A percentile compares a stretch with the other conserved stretches of the same genome.
These are phyloP conservation scores for Sylvietta virens DNA, from an alignment of 2,113 vertebrate genomes.

Conservation along the genomic window DNA sequence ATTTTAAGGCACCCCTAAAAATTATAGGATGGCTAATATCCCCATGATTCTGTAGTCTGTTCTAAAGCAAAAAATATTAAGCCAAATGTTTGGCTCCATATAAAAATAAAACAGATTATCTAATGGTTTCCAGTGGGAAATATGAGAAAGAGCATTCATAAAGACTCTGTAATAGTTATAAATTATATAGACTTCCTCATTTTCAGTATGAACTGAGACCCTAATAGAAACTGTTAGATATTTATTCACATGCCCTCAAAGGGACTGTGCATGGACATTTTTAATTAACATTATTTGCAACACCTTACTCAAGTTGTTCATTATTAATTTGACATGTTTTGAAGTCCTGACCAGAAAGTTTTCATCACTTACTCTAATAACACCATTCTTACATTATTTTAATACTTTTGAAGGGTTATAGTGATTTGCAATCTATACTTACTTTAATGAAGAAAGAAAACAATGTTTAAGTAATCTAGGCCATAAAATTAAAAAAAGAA, in stretches of 20 bases:
- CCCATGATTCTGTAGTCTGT: constrained; percentile 59
- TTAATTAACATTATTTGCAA: constrained; percentile 59
- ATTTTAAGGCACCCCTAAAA: constrained; percentile 67
- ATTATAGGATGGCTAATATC: constrained; percentile 72
- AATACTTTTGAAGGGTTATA: not conserved
- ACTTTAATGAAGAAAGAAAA: constrained; percentile 51
- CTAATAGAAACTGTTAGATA: constrained; percentile 25
- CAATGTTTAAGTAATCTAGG: not conserved
- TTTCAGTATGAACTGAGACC: constrained; percentile 46
- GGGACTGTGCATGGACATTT: constrained; percentile 8
- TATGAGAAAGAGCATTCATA: constrained; percentile 69
- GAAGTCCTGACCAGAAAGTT: constrained; percentile 23
- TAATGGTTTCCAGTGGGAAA: constrained; percentile 72
- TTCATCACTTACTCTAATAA: constrained; percentile 34
- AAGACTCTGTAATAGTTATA: constrained; percentile 63
- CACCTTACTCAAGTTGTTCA: constrained; percentile 21
- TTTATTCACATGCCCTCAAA: constrained; percentile 35
- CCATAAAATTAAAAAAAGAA: not conserved
- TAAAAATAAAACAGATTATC: constrained; percentile 76
- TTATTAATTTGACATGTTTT: constrained; percentile 24
- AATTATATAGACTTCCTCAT: constrained; percentile 68
- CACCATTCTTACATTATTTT: constrained; percentile 15
- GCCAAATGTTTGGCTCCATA: constrained; percentile 61
- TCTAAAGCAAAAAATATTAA: constrained; percentile 69
- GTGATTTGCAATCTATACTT: constrained; percentile 10